Base-by-base conservation (phyloP, 1,140 invertebrate genomes). In the Musca vetustissima region DNA sequence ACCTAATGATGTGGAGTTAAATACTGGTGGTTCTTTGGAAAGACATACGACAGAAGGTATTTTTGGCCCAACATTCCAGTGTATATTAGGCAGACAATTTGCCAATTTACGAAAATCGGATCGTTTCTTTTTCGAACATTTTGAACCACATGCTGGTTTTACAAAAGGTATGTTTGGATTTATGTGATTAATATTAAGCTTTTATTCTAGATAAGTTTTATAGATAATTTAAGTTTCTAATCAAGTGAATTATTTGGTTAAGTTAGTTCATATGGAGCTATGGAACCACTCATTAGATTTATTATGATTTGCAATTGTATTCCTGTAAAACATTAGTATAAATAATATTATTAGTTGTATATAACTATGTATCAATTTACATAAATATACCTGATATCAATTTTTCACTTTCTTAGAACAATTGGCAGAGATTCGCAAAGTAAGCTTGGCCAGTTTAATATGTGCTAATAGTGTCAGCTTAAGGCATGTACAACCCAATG, bases 41-140 rank as follows among this genome's bases (percentile, higher is more conserved):
- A 77, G 73, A 3, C 89, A 90, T 57, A 86, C 93, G 0, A 85
- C 88, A 1, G 91, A 90, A 2, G 89, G 93, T 0, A 81, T 96
- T 2, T 85, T 91, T 11, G 97, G 96, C 1, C 96, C 95, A 2
- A 97, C 95, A 1, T 96, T 96, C 83, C 85, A 93, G 6, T 97
- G 95, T 75, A 92, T 98, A 66, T 83, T 98, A 1, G 89, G 88
- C 0, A 92, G 91, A 75, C 95, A 98, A 83, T 97, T 98, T 79
- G 91, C 90, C 70, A 86, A 90, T 59, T 89, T 91, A 0, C 87
- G 94, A 75, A 88, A 89, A 8, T 93, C 91, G 6, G 94, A 97
- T 80, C 84, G 93, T 70, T 92, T 85, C 78, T 97, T 93, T 87
- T 96, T 89, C 75, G 93, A 95, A 82, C 89, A 88, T 67, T 86